Evolutionary conservation across 2,113 vertebrate species (phyloP).

Genomic region (Blennius ocellaris): DNA sequence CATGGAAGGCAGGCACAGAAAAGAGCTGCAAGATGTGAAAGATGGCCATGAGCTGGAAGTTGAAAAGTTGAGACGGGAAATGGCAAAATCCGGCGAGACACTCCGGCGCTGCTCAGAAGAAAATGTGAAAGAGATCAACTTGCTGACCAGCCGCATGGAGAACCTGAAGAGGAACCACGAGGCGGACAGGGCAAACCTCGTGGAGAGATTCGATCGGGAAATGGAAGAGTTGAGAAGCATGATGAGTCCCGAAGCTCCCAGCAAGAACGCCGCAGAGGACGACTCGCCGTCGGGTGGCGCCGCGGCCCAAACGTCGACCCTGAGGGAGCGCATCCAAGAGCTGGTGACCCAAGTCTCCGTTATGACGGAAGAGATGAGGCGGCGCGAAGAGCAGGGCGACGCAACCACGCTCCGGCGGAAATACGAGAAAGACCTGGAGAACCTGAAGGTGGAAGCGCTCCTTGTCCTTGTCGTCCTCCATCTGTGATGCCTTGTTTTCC

Average conservation of each 20-base stretch:
- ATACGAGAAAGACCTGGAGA: constrained; percentile 87
- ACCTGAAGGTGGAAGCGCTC: constrained; percentile 86
- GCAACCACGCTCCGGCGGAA: constrained; percentile 79
- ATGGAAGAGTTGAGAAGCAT: constrained; percentile 76
- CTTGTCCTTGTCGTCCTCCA: constrained; percentile 79
- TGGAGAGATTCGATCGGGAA: constrained; percentile 71
- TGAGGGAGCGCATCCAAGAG: constrained; percentile 80
- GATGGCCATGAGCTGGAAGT: constrained; percentile 75
- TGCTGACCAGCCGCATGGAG: constrained; percentile 80
- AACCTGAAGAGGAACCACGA: constrained; percentile 81
- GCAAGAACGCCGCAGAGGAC: constrained; percentile 7
- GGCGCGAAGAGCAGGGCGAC: constrained; percentile 75
- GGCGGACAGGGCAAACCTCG: constrained; percentile 64
- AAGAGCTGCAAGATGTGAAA: constrained; percentile 79
- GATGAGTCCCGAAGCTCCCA: constrained; percentile 28
- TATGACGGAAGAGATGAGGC: constrained; percentile 80
- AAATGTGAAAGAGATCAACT: constrained; percentile 80
- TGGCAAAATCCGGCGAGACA: constrained; percentile 66
- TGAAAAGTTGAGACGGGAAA: constrained; percentile 74
- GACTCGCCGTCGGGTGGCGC: background rate
- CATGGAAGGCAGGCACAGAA: constrained; percentile 73
- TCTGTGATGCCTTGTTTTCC: constrained; percentile 83
- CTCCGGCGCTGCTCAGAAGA: constrained; percentile 76
- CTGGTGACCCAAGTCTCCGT: constrained; percentile 77
- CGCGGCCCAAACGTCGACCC: constrained; percentile 20